phyloP scores from a whole-genome alignment of 1,140 invertebrate species.

The Cotesia typhae region DNA sequence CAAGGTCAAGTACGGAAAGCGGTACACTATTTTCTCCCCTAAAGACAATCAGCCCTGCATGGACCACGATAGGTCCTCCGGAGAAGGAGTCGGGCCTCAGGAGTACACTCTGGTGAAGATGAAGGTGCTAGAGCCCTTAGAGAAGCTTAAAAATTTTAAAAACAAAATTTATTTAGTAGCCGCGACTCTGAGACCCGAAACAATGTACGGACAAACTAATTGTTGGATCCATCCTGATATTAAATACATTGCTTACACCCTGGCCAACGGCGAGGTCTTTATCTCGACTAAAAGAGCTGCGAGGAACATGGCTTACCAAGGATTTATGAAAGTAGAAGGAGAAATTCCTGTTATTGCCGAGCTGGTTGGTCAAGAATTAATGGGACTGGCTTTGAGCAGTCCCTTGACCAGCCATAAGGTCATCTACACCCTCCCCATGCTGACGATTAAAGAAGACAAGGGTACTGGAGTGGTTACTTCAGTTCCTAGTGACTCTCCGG shows the following conservation, averaged over 20 bases:
- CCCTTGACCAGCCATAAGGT: slow-evolving; percentile 84
- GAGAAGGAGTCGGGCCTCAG: slow-evolving; percentile 97
- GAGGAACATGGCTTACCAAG: slow-evolving; percentile 96
- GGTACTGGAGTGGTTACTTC: slow-evolving; percentile 98
- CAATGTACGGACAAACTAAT: slow-evolving; percentile 99
- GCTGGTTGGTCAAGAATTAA: slow-evolving; percentile 78
- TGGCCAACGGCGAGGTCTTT: slow-evolving; percentile 77
- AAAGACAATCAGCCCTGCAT: slow-evolving; percentile 98
- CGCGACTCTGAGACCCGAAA: slow-evolving; percentile 97
- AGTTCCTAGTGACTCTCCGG: slow-evolving; percentile 98
- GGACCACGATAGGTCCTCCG: slow-evolving; percentile 96
- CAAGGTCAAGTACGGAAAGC: slow-evolving; percentile 96
- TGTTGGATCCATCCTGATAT: slow-evolving; percentile 98
- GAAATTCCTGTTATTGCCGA: slow-evolving; percentile 77
- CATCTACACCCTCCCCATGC: slow-evolving; percentile 96
- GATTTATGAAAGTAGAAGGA: slow-evolving; percentile 84
- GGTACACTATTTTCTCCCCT: slow-evolving; percentile 97
- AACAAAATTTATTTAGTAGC: slow-evolving; percentile 88
- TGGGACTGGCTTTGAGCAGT: slow-evolving; percentile 84
- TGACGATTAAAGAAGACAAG: slow-evolving; percentile 98
- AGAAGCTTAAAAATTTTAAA: slow-evolving; percentile 70
- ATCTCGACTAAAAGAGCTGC: slow-evolving; percentile 89
- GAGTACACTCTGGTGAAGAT: slow-evolving; percentile 99
- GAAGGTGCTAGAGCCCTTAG: slow-evolving; percentile 80
- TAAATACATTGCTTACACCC: slow-evolving; percentile 87